Conservation (phyloP, 2,888 invertebrate genomes). For the Reticulitermes lucifugus region DNA sequence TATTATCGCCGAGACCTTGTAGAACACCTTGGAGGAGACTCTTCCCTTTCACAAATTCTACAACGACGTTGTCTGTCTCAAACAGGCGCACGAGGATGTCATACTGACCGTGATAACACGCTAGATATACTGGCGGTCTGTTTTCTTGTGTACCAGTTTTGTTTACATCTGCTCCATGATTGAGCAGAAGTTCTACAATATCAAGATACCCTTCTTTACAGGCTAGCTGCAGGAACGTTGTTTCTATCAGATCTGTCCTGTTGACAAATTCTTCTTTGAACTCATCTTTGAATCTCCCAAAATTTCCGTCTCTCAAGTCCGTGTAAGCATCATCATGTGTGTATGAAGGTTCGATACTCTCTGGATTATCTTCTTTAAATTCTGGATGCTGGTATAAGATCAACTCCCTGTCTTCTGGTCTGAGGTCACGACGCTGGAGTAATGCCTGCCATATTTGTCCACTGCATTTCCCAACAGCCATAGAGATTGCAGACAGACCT, state of each 20-base stretch:
- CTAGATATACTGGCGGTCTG: not conserved
- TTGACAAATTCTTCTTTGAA: slow-evolving; percentile 11
- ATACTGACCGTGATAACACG: not conserved
- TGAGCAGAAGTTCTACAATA: slow-evolving; percentile 7
- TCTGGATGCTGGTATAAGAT: not conserved
- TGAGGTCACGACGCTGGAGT: not conserved
- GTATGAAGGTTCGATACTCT: not conserved
- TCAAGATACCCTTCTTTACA: slow-evolving; percentile 3
- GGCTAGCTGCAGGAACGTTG: slow-evolving; percentile 7
- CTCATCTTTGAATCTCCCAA: not conserved
- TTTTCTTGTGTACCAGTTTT: not conserved
- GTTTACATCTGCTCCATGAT: slow-evolving; percentile 10
- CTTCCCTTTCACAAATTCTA: not conserved
- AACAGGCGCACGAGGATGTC: not conserved
- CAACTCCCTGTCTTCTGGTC: not conserved
- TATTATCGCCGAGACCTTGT: not conserved
- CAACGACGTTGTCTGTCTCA: not conserved
- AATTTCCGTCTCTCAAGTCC: not conserved
- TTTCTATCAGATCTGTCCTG: not conserved
- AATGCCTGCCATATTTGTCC: not conserved
- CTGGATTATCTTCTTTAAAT: not conserved
- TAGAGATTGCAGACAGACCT: not conserved
- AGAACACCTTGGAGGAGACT: slow-evolving; percentile 22
- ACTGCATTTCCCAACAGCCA: not conserved
- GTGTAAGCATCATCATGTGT: not conserved